Base-by-base conservation (phyloP, 2,797 vertebrate species). In the Lepilemur septentrionalis region DNA sequence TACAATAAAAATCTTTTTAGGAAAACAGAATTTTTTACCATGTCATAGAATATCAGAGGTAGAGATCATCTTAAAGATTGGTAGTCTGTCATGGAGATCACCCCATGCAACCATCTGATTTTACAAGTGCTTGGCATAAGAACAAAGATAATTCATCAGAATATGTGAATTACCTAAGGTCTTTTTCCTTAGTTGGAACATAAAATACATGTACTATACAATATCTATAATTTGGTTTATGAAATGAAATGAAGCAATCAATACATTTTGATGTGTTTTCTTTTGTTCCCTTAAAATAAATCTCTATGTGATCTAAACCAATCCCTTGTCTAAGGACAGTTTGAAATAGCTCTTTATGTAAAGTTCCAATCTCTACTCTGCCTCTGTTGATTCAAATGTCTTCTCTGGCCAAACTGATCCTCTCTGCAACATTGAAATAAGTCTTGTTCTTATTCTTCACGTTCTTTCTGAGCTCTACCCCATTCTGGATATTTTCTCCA, bases 131-230 rank as follows among this genome's bases (percentile, higher is more conserved):
- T 76, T 88, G 46, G 1, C 17, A 38, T 17, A 82, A 46, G 23
- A 32, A 88, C 52, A 96, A 93, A 92, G 30, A 96, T 90, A 88
- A 81, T 61, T 67, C 75, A 70, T 46, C 72, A 38, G 28, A 72
- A 43, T 78, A 85, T 4, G 1, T 63, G 23, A 88, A 67, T 80
- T 87, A 55, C 14, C 61, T 84, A 20, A 67, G 13, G 20, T 13
- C 23, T 94, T 94, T 83, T 28, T 6, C 15, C 84, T 67, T 83
- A 63, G 5, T 59, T 78, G 30, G 92, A 93, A 90, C 23, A 84
- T 67, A 85, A 90, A 90, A 89, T 76, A 9, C 15, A 91, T 28
- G 11, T 70, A 79, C 46, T 84, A 32, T 17, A 41, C 22, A 78
- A 72, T 46, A 48, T 25, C 41, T 50, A 28, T 65, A 32, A 89